Conservation (phyloP, 2,888 invertebrate species). For the Lingula anatina region DNA sequence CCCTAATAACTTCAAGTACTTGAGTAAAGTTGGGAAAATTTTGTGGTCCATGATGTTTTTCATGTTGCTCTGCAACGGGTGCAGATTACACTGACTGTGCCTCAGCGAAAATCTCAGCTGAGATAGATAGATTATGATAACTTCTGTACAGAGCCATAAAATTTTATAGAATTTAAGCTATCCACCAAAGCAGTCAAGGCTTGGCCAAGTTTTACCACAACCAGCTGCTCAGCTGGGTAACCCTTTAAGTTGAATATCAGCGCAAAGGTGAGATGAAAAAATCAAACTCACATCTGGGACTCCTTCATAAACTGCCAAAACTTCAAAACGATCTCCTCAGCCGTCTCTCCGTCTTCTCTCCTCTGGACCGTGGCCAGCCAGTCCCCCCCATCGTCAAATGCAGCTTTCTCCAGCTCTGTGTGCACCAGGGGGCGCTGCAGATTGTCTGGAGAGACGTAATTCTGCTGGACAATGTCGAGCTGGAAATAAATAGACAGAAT, state of each 20-base stretch:
- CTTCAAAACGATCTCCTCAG: conserved; percentile 66
- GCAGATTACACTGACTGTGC: not conserved
- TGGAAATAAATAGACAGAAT: conserved; percentile 14
- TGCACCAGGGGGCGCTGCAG: conserved; percentile 59
- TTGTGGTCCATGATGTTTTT: too few species aligned
- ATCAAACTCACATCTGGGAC: conserved; percentile 60
- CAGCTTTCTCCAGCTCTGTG: conserved; percentile 62
- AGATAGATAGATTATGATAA: too few species aligned
- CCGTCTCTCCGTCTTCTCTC: conserved; percentile 58
- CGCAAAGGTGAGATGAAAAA: conserved; percentile 5
- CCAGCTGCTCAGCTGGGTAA: not conserved
- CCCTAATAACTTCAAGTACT: too few species aligned
- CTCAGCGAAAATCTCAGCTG: not conserved
- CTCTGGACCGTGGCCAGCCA: conserved; percentile 68
- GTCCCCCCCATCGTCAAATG: conserved; percentile 62
- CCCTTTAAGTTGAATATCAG: too few species aligned
- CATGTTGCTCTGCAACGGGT: too few species aligned
- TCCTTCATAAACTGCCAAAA: conserved; percentile 66
- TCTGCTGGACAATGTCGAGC: conserved; percentile 66
- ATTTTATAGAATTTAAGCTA: not conserved
- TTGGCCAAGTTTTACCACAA: not conserved
- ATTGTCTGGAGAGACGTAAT: conserved; percentile 64
- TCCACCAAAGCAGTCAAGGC: not conserved
- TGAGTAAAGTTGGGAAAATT: too few species aligned
- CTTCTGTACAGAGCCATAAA: not conserved